Percentiles rank a stretch among this genome's conserved stretches.
These are phyloP conservation scores for Cataglyphis hispanica DNA, from an alignment of 1,140 invertebrate species.

Conservation along the genomic window DNA sequence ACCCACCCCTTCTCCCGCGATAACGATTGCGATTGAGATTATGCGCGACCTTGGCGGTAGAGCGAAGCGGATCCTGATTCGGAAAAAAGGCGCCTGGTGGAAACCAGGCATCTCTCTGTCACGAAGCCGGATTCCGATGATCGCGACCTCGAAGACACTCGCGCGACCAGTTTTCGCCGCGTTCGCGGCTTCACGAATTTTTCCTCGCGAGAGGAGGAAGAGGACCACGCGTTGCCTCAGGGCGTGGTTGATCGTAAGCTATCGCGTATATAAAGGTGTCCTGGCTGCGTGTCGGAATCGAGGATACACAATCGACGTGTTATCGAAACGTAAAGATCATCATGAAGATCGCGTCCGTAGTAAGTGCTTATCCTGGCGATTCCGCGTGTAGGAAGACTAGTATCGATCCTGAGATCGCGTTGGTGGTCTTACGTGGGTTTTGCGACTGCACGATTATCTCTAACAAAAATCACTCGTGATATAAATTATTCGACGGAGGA, in stretches of 20 bases:
- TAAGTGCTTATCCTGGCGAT: slow-evolving; percentile 66
- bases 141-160: slow-evolving; percentile 58
- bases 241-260: slow-evolving; percentile 70
- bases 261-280: slow-evolving; percentile 79
- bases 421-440: neutral
- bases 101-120: slow-evolving; percentile 14
- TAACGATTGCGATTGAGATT: slow-evolving; percentile 26
- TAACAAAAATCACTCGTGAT: neutral
- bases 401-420: neutral
- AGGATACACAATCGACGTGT: slow-evolving; percentile 56
- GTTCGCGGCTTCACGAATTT: slow-evolving; percentile 20
- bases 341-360: slow-evolving; percentile 77
- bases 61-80: slow-evolving; percentile 21
- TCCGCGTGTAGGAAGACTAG: neutral
- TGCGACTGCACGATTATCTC: neutral
- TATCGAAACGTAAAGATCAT: slow-evolving; percentile 55
- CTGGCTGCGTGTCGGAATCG: slow-evolving; percentile 58
- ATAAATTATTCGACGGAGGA: neutral
- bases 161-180: slow-evolving; percentile 61
- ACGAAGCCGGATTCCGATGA: slow-evolving; percentile 67
- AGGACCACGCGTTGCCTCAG: slow-evolving; percentile 39
- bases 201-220: slow-evolving; percentile 61
- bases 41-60: slow-evolving; percentile 51
- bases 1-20: neutral
- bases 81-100: slow-evolving; percentile 8